These are phyloP conservation scores for Drosophila kanekoi DNA, from an alignment of 2,888 invertebrate species.

Conservation along the genomic window DNA sequence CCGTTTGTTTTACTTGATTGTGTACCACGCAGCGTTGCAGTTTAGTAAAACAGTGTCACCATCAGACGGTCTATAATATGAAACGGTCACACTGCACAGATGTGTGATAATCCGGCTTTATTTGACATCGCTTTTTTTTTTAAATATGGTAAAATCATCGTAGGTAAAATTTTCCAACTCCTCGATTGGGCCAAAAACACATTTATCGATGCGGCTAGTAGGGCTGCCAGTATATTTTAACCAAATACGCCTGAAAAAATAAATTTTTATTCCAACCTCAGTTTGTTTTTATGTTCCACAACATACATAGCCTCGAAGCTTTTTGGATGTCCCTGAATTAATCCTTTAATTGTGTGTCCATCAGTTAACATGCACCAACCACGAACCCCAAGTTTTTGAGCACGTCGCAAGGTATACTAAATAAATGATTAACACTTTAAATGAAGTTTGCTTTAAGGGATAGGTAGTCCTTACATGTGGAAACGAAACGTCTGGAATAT, in stretches of 20 bases:
- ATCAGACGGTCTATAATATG: neutral
- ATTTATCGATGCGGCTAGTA: conserved; percentile 90
- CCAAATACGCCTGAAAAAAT: conserved; percentile 80
- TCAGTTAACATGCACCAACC: conserved; percentile 89
- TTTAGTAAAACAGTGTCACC: conserved; percentile 41
- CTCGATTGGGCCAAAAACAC: conserved; percentile 89
- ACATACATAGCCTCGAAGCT: conserved; percentile 86
- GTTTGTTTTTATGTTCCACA: neutral
- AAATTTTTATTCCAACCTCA: neutral
- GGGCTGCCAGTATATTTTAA: conserved; percentile 90
- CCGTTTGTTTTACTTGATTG: conserved; percentile 59
- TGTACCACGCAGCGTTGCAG: conserved; percentile 52
- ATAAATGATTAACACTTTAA: conserved; percentile 15
- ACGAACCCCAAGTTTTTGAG: conserved; percentile 86
- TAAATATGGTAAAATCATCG: conserved; percentile 86
- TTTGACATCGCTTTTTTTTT: conserved; percentile 20
- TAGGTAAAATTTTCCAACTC: conserved; percentile 86
- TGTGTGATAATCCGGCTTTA: conserved; percentile 9
- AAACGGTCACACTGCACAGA: conserved; percentile 37
- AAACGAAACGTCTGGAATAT: conserved; percentile 70
- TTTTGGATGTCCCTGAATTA: conserved; percentile 86
- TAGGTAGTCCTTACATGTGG: conserved; percentile 59
- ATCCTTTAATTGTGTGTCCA: conserved; percentile 87
- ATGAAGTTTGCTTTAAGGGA: neutral
- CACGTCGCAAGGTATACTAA: conserved; percentile 85